phyloP scores from a whole-genome alignment of 2,797 vertebrate genomes.

The Poeciliopsis gracilis region DNA sequence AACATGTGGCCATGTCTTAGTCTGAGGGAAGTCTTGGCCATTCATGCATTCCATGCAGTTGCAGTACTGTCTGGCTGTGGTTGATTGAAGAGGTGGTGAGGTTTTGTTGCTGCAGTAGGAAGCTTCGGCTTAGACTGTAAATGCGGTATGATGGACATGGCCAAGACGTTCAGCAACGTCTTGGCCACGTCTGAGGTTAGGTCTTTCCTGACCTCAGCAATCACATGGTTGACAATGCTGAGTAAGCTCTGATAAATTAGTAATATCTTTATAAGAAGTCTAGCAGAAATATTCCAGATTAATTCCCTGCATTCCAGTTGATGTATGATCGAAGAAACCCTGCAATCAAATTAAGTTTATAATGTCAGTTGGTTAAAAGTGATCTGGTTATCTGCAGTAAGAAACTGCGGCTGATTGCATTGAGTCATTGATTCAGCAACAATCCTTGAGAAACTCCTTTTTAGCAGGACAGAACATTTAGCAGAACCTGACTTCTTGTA shows the following conservation, averaged over 20 bases:
- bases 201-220: conserved; percentile 38
- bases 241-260: conserved; percentile 51
- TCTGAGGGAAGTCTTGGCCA: conserved; percentile 31
- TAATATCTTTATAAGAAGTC: background rate
- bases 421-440: background rate
- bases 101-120: conserved; percentile 45
- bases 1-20: conserved; percentile 45
- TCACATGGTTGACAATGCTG: conserved; percentile 15
- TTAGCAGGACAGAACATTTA: background rate
- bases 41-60: conserved; percentile 65
- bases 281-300: background rate
- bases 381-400: background rate
- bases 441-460: background rate
- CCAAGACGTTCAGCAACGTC: conserved; percentile 35
- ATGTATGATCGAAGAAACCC: background rate
- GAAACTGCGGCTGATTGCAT: background rate
- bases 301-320: background rate
- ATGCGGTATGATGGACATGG: conserved; percentile 39
- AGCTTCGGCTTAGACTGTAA: conserved; percentile 24
- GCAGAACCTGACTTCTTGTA: background rate
- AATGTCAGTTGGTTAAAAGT: background rate
- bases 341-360: background rate
- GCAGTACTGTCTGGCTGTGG: conserved; percentile 46
- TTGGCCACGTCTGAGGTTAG: too few relatives aligned
- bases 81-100: conserved; percentile 37